A percentile compares a stretch with the other conserved stretches of the same genome.
Conservation (phyloP, 2,797 vertebrate species). For the Diplodus puntazzo region DNA sequence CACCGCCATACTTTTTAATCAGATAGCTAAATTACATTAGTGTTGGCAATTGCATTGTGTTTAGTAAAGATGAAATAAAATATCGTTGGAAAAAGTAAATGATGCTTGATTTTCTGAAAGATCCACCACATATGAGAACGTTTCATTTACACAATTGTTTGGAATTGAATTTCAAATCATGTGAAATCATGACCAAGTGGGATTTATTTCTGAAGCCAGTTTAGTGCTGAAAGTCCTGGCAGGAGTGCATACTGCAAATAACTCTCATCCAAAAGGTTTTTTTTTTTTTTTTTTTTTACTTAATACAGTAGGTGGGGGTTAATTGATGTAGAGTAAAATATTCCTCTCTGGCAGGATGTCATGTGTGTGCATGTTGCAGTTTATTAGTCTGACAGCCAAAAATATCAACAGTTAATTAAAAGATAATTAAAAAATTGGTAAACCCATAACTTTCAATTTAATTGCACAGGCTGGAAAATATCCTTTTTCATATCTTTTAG, state of each 20-base stretch:
- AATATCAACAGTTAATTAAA: slow-evolving; percentile 5
- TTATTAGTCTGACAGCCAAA: not conserved
- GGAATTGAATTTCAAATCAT: not conserved
- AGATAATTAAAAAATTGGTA: not conserved
- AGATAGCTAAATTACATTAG: slow-evolving; percentile 57
- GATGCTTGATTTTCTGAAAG: not conserved
- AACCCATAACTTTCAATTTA: not conserved
- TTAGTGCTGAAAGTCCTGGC: not conserved
- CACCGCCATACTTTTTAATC: slow-evolving; percentile 50
- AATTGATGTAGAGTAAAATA: slow-evolving; percentile 15
- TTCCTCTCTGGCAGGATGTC: not conserved
- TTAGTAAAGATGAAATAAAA: not conserved
- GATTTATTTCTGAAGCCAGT: not conserved
- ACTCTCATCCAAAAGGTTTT: not conserved
- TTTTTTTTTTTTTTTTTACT: not conserved
- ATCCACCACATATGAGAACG: not conserved
- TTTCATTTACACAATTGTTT: not conserved
- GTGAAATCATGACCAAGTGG: not conserved
- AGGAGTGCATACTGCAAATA: not conserved
- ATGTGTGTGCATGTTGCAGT: not conserved
- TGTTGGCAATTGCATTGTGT: slow-evolving; percentile 5
- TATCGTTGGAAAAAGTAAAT: not conserved
- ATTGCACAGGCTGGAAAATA: not conserved
- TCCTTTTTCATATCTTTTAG: not conserved
- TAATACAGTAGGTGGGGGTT: slow-evolving; percentile 1